Conservation (phyloP, 53 echinoderm and acorn worm genomes). For the Henricia sp. region DNA sequence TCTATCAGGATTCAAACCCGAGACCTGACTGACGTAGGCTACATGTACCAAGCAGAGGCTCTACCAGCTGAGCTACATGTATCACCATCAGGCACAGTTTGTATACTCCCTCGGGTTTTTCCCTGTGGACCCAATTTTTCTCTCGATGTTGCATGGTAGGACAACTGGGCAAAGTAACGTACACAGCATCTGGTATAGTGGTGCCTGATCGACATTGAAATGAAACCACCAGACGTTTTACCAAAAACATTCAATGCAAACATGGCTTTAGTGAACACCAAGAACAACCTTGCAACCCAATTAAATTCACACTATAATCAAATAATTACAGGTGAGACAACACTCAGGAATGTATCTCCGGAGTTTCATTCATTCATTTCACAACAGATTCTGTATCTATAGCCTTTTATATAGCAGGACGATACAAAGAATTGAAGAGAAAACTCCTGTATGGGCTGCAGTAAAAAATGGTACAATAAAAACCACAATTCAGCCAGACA, state of each 20-base stretch:
- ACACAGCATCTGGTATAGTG: background rate
- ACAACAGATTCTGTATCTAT: background rate
- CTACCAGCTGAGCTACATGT: no score
- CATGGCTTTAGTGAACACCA: background rate
- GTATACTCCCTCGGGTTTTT: background rate
- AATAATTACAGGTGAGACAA: background rate
- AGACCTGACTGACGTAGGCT: no score
- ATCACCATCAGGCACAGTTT: no score
- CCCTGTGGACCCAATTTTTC: background rate
- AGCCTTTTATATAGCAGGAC: background rate
- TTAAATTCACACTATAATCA: background rate
- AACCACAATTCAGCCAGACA: slow-evolving; percentile 43
- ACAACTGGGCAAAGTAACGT: background rate
- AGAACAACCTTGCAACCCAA: background rate
- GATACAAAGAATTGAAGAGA: slow-evolving; percentile 23
- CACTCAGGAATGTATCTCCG: slow-evolving; percentile 2
- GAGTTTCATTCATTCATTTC: background rate
- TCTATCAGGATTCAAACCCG: no score
- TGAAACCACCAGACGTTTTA: background rate
- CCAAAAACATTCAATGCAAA: background rate
- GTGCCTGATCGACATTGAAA: background rate
- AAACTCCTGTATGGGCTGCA: slow-evolving; percentile 13
- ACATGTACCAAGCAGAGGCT: no score
- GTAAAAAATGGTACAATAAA: slow-evolving; percentile 6
- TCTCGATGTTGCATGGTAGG: background rate